Base-by-base conservation (phyloP, 2,113 vertebrate species). In the Felis chaus region DNA sequence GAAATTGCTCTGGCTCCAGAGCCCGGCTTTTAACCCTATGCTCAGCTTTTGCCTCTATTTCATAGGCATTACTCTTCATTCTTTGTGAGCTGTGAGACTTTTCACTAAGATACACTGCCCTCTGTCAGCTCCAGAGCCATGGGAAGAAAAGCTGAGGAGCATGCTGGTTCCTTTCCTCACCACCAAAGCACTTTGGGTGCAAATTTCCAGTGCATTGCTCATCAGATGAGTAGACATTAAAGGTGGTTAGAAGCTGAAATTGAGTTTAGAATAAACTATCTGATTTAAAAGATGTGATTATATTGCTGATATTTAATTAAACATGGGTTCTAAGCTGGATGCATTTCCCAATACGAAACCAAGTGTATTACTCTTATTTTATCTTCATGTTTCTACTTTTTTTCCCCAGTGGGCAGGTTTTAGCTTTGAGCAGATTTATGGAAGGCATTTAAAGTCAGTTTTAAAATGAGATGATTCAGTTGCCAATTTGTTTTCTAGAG, bases 401-500 rank as follows among this genome's bases (percentile, higher is more conserved):
- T n/a, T 86, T 66, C 50, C 23, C 29, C 23, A 90, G 95, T 88
- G 10, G 68, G n/a, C 1, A 93, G 33, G 27, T 65, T 93, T 92
- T 55, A 65, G 2, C 8, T 41, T 91, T 81, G 23, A 81, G 33
- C 55, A 74, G 57, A 94, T 78, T 80, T 85, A 29, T 55, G 25
- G 45, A 71, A 93, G 25, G 31, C 21, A 86, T 63, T 79, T 81
- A 66, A 63, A 73, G 16, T 89, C 36, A 80, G 21, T 19, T 87
- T 79, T 90, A 87, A 87, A 97, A 84, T 96, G 89, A 93, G 73
- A 95, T 27, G 2, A 36, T 11, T 53, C 41, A 81, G 25, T 53
- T 78, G 45, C 80, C 96, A 63, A 86, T 95, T 89, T 96, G 15
- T 79, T 96, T 96, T 79, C 39, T 89, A 76, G 85, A 63, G 39